Percentiles rank a stretch among this genome's conserved stretches.
phyloP scores from a whole-genome alignment of 2,888 invertebrate species.

The Ischnura elegans region DNA sequence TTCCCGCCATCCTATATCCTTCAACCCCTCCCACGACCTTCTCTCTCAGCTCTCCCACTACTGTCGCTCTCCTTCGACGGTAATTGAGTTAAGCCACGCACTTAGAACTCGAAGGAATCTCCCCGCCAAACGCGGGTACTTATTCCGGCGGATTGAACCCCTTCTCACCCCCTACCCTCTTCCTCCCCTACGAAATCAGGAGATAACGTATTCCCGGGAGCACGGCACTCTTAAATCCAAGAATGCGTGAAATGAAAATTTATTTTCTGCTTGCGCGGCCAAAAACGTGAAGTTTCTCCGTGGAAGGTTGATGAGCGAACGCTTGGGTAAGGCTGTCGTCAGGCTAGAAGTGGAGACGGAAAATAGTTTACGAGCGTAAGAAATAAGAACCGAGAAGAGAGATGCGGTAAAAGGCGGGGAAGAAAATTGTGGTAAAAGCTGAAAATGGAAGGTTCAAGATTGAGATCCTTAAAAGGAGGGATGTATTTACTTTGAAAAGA shows the following conservation, averaged over 20 bases:
- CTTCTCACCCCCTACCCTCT: neutral
- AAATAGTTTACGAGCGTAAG: neutral
- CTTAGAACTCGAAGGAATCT: slow-evolving; percentile 48
- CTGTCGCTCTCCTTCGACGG: slow-evolving; percentile 15
- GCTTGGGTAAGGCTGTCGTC: neutral
- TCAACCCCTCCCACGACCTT: too few relatives aligned
- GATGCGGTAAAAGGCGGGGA: too few relatives aligned
- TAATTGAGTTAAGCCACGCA: slow-evolving; percentile 57
- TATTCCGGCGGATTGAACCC: slow-evolving; percentile 43
- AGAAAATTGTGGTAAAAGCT: too few relatives aligned
- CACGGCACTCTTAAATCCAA: slow-evolving; percentile 48
- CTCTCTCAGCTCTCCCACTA: neutral
- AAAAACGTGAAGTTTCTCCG: slow-evolving; percentile 16
- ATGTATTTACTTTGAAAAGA: too few relatives aligned
- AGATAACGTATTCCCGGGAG: slow-evolving; percentile 55
- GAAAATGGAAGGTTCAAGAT: too few relatives aligned
- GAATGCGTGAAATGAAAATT: slow-evolving; percentile 64
- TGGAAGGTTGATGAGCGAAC: neutral
- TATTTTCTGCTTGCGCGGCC: slow-evolving; percentile 50
- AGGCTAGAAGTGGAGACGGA: neutral
- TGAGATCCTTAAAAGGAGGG: too few relatives aligned
- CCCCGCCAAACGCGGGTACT: slow-evolving; percentile 4
- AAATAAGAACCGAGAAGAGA: too few relatives aligned
- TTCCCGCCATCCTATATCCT: neutral
- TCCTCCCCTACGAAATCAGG: neutral